Evolutionary conservation across 2,113 vertebrate genomes (phyloP), one percentile per base, ranked within the genome.

Genomic region (Gopherus flavomarginatus): DNA sequence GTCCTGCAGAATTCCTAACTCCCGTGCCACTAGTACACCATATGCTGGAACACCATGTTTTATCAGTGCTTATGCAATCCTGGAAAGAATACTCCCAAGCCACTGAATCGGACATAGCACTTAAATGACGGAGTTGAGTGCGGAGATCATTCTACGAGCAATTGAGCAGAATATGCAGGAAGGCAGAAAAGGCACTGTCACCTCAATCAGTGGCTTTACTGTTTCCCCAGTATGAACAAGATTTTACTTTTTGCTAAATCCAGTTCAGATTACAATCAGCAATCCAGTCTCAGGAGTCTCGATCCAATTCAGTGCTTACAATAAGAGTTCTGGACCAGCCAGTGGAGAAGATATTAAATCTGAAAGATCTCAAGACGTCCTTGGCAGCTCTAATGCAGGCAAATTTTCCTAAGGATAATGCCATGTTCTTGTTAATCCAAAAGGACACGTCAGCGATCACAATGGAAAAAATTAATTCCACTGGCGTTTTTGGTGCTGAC

Each of bases 341-440:
- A 83, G 27, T 4, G 22, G 52, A 92, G 79, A n/a, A 44, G 80
- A 0, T 0, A 0, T 35, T 80, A 89, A 16, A 77, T 35, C 13
- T 49, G 31, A 85, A 77, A 6, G 69, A n/a, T 1, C 22, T 72
- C 29, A 35, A 47, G 0, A 13, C 75, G 26, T 57, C 11, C 4
- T 44, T 50, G 82, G 57, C 78, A 78, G 38, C 24, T 75, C 81
- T 72, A 57, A 38, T 11, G 93, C 69, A 87, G 42, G 75, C 42
- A n/a, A 52, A 92, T 44, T 82, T 78, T 86, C 89, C 35, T 75
- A n/a, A 79, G 8, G 17, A 8, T 26, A 82, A 69, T 12, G 22
- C 16, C 47, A 81, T 31, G 9, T 35, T 52, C 83, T 50, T 27
- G 0, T 35, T 54, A 27, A 59, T n/a, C 42, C 92, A 90, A 83